phyloP scores from a whole-genome alignment of 35 echinoderm and acorn worm genomes.

The Ophioderma brevispina region DNA sequence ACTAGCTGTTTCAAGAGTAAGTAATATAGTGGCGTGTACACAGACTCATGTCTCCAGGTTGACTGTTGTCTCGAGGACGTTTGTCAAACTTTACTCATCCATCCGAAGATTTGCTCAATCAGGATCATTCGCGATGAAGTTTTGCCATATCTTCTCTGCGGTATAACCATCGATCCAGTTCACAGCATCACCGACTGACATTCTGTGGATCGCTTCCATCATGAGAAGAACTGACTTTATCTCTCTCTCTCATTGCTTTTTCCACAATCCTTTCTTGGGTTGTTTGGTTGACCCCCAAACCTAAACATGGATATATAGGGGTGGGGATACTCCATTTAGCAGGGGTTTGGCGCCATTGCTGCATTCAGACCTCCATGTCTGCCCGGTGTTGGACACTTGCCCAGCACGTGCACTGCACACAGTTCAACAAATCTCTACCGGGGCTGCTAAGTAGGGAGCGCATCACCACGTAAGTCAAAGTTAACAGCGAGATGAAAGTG shows the following conservation, averaged over 20 bases:
- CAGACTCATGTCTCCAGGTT: background rate
- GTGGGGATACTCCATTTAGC: background rate
- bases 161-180: slow-evolving; percentile 15
- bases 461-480: background rate
- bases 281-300: too few relatives aligned
- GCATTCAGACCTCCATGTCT: background rate
- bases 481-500: background rate
- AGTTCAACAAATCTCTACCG: background rate
- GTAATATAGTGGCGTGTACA: background rate
- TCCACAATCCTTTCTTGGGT: too few relatives aligned
- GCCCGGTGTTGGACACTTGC: background rate
- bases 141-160: slow-evolving; percentile 11
- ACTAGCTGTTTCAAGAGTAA: slow-evolving; percentile 24
- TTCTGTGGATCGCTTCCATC: too few relatives aligned
- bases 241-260: too few relatives aligned
- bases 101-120: background rate
- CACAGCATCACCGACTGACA: background rate
- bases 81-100: background rate
- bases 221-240: too few relatives aligned
- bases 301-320: too few relatives aligned
- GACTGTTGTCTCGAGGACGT: background rate
- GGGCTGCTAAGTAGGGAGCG: background rate
- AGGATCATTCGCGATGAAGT: background rate
- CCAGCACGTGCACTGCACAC: background rate
- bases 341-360: background rate